Evolutionary conservation across 2,888 invertebrate genomes (phyloP), one percentile per base, ranked within the genome.

Genomic region (Neoaliturus tenellus): DNA sequence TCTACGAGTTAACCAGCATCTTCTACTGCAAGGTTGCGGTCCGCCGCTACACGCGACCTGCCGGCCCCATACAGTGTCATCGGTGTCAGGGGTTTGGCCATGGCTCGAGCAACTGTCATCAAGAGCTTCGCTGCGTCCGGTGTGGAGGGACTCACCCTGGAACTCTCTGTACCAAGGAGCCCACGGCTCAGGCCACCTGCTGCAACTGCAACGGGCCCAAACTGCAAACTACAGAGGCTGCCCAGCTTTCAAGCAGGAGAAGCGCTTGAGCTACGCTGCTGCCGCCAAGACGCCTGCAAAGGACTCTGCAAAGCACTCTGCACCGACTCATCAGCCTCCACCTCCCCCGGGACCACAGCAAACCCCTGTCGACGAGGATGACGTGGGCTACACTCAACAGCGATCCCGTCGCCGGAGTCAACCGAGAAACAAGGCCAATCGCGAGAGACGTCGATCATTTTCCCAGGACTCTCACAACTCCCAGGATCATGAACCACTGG

Each of bases 221-320:
- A 31, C 62, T 2, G 62, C 62, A 17, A 62, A 25, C 62, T 62
- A 62, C 62, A 10, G 62, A n/a, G 62, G 62, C 6, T 62, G 62
- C 31, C 6, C 20, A 17, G 31, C 28, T 5, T 23, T 6, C 23
- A 55, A 55, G 55, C 17, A 23, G n/a, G n/a, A n/a, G n/a, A n/a
- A n/a, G n/a, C n/a, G n/a, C n/a, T n/a, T 17, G 62, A 62, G 25
- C 48, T 17, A n/a, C 48, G 48, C 48, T 14, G 48, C 48, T 17
- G 48, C 17, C 48, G 48, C 10, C n/a, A 8, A 17, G n/a, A n/a
- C n/a, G n/a, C n/a, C n/a, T n/a, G n/a, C n/a, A n/a, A 17, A 17
- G 12, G 4, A 6, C 12, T 4, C 17, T 17, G 48, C 48, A 6
- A 39, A 39, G 39, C 8, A 6, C 39, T 6, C 39, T 12, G 12